A percentile compares a stretch with the other conserved stretches of the same genome.
Conservation (phyloP, 2,797 vertebrate genomes). For the Danio aesculapii region DNA sequence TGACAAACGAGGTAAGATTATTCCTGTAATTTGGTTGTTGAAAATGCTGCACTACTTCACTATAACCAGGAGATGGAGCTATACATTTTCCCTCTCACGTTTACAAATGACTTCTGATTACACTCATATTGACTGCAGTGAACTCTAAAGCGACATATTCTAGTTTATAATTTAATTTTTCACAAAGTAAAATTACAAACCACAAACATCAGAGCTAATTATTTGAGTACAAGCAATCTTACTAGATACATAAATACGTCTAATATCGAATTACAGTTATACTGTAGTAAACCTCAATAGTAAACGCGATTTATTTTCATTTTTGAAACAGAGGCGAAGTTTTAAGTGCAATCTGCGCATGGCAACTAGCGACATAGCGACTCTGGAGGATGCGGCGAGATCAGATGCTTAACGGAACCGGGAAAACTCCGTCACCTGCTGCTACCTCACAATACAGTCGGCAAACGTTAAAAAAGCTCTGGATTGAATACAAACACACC, state of each 20-base stretch:
- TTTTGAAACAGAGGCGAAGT: not conserved
- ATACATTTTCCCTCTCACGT: not conserved
- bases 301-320: not conserved
- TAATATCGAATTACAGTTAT: not conserved
- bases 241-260: not conserved
- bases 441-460: not conserved
- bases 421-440: not conserved
- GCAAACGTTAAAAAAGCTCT: constrained; percentile 1
- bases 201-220: not conserved
- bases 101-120: not conserved
- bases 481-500: not conserved
- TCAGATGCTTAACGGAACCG: constrained; percentile 22
- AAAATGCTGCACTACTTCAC: not conserved
- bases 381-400: constrained; percentile 23
- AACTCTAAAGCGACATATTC: not conserved
- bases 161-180: not conserved
- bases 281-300: not conserved
- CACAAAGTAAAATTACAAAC: not conserved
- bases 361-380: constrained; percentile 25
- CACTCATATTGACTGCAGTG: not conserved
- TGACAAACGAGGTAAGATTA: not conserved
- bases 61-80: constrained; percentile 35
- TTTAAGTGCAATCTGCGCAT: constrained; percentile 42
- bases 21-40: not conserved
- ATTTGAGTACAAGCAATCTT: not conserved